Base-by-base conservation (phyloP, 2,888 invertebrate genomes). In the Uloborus plumipes region DNA sequence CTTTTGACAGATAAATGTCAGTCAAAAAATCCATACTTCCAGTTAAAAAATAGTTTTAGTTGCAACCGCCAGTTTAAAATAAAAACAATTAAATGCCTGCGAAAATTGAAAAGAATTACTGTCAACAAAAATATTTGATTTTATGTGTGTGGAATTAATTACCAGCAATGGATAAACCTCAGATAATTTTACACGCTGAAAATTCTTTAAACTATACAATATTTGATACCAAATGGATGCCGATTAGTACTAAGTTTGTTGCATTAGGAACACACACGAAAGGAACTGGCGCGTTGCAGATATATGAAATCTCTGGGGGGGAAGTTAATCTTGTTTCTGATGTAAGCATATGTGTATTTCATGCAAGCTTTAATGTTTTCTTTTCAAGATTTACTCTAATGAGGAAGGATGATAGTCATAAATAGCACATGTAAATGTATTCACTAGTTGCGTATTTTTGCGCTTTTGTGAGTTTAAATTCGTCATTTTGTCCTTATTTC, bases 181-280 rank as follows among this genome's bases (percentile, higher is more conserved):
- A 96, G 90, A 94, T 98, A 87, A 95, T 98, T 86, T 93, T 94
- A 78, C 96, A 97, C 88, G 92, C 94, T 51, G 94, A 97, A 88
- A 94, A 94, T 88, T 91, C 93, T 26, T 89, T 97, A 1, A 93
- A 94, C 88, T 97, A 94, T 89, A 95, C 95, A 0, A 89, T 97
- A 31, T 97, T 95, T 89, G 98, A 98, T 88, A 93, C 94, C n/a
- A 95, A 95, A 90, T 98, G 98, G 98, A 93, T 98, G 87, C 98
- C 98, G 0, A 94, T 94, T 88, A 96, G 97, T 3, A 95, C 98
- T 0, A 97, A 97, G 89, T 95, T 98, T 90, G 93, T 96, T 84
- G 93, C 94, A 61, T 91, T 98, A 74, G 98, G 98, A 14, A 94
- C 93, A 18, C 92, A 94, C 88, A 93, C 97, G 0, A 93, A 93